Conservation (phyloP, 1,140 invertebrate genomes). For the Papilio aristodemus region DNA sequence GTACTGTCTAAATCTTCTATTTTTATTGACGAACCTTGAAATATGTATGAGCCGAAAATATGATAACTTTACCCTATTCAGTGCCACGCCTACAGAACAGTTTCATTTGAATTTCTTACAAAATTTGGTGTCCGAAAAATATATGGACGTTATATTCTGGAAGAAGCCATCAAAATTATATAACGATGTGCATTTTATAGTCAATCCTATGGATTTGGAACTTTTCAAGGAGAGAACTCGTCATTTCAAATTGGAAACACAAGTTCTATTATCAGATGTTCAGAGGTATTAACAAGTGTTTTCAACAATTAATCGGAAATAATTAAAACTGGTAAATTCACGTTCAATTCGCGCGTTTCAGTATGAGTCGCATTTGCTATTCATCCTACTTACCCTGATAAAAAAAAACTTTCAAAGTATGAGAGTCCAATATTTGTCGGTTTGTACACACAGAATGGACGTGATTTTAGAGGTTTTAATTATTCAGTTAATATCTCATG, state of each 20-base stretch:
- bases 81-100: constrained; percentile 44
- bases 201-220: constrained; percentile 48
- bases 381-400: too few relatives aligned
- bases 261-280: constrained; percentile 44
- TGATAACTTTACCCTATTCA: constrained; percentile 53
- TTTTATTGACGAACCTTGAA: constrained; percentile 45
- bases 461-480: too few relatives aligned
- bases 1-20: constrained; percentile 35
- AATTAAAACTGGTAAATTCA: too few relatives aligned
- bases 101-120: constrained; percentile 62
- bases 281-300: constrained; percentile 46
- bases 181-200: constrained; percentile 57
- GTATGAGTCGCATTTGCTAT: too few relatives aligned
- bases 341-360: too few relatives aligned
- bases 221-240: constrained; percentile 53
- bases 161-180: constrained; percentile 56
- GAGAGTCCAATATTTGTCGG: too few relatives aligned
- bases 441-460: too few relatives aligned
- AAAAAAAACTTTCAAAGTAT: too few relatives aligned
- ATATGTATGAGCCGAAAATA: constrained; percentile 49
- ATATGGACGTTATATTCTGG: constrained; percentile 63
- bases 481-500: too few relatives aligned
- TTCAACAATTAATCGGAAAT: too few relatives aligned
- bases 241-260: constrained; percentile 52
- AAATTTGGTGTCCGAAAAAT: constrained; percentile 55